Evolutionary conservation across 2,113 vertebrate genomes (phyloP), one percentile per base, ranked within the genome.

Genomic region (Ptilonorhynchus violaceus): DNA sequence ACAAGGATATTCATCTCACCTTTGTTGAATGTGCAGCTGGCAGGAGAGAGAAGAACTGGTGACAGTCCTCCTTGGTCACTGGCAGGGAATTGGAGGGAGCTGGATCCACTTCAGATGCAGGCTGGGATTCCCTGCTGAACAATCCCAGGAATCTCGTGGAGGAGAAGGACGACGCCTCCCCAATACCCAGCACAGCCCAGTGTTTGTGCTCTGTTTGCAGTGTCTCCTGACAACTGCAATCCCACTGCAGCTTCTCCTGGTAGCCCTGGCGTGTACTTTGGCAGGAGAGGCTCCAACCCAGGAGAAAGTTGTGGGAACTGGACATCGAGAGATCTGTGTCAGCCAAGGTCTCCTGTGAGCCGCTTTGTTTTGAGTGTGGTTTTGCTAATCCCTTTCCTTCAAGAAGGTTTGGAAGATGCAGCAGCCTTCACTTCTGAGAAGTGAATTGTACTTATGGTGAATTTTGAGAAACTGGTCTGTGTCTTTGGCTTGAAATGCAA

Each of bases 181-280:
- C 93, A 92, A 1, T 93, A 79, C 88, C 41, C 44, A 17, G 67
- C 85, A 55, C 46, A 75, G 62, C 42, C 69, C 69, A 31, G 52
- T 92, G 91, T 97, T 97, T 96, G 86, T 89, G 91, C 87, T 91
- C 56, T 96, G 90, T 97, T 95, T 96, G 88, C 77, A 88, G 84
- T 7, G 18, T 93, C 89, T 97, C 96, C 81, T 91, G 89, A 97
- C 87, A 94, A 89, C 95, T 96, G 75, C 46, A 53, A 72, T 74
- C 75, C 88, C 86, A 82, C 37, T 70, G 70, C 60, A 47, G 39
- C 78, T 95, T 95, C 62, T 93, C 50, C 72, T 96, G 88, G 85
- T 88, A 76, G 81, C 81, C 64, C 31, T 93, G 23, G 20, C 0
- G 0, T 94, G 53, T 62, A 7, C 66, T 93, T 86, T 94, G 88